Conservation (phyloP, 2,113 vertebrate genomes). For the Lophotis ruficrista region DNA sequence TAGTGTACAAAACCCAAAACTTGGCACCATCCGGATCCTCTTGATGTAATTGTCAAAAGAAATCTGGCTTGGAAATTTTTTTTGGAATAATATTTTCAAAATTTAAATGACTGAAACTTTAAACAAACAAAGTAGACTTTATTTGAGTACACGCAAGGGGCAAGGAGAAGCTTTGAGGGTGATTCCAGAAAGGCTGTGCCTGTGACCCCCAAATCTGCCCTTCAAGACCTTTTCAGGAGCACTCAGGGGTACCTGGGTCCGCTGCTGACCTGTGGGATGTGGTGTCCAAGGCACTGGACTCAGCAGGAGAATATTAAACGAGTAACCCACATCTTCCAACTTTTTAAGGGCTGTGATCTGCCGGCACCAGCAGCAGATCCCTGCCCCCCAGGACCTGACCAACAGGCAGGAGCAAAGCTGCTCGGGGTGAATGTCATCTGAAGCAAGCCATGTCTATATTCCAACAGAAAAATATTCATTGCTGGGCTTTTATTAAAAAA, state of each 20-base stretch:
- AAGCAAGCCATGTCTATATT: fast-evolving
- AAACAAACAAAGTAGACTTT: conserved; percentile 68
- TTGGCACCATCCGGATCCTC: conserved; percentile 52
- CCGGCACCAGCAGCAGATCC: fast-evolving
- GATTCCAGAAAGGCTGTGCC: background rate
- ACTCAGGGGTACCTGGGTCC: background rate
- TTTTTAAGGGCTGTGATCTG: fast-evolving
- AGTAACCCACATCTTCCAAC: fast-evolving
- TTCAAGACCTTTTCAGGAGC: no score
- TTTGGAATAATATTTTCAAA: conserved; percentile 63
- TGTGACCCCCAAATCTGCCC: background rate
- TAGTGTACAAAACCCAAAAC: conserved; percentile 56
- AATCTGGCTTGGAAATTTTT: conserved; percentile 58
- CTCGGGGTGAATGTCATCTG: fast-evolving
- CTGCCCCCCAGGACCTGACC: fast-evolving
- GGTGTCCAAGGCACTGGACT: background rate
- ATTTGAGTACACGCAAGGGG: background rate
- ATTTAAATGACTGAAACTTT: conserved; percentile 55
- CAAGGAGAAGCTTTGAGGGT: background rate
- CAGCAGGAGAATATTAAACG: fast-evolving
- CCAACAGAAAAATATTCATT: fast-evolving
- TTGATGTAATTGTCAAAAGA: conserved; percentile 77
- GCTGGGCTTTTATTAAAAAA: background rate
- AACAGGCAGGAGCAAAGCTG: fast-evolving
- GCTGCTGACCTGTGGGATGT: fast-evolving